A percentile compares a stretch with the other conserved stretches of the same genome.
These are phyloP conservation scores for Macrotis lagotis DNA, from an alignment of 2,113 vertebrate species.

Conservation along the genomic window DNA sequence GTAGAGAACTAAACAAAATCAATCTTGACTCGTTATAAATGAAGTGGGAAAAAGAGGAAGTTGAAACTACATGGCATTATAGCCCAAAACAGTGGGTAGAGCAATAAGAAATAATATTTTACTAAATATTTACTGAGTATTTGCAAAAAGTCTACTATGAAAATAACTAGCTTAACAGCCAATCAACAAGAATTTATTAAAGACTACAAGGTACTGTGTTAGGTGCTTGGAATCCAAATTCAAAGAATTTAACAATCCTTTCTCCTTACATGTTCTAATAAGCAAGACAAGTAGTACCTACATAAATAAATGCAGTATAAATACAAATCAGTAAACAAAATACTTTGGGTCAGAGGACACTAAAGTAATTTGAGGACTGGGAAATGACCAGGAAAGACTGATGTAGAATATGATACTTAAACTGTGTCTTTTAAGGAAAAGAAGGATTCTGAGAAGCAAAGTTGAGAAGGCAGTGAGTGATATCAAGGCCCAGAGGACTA, in stretches of 20 bases:
- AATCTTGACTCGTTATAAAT: neutral
- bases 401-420: neutral
- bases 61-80: neutral
- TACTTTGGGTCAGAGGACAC: neutral
- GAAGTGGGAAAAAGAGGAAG: neutral
- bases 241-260: neutral
- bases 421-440: neutral
- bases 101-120: neutral
- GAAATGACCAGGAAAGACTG: neutral
- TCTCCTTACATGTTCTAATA: neutral
- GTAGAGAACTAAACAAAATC: neutral
- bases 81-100: neutral
- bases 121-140: neutral
- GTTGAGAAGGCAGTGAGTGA: neutral
- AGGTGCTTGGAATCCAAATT: neutral
- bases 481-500: neutral
- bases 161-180: neutral
- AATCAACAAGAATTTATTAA: neutral
- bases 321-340: neutral
- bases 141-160: neutral
- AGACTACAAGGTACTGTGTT: neutral
- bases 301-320: neutral
- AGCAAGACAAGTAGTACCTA: neutral
- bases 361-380: neutral
- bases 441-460: neutral